phyloP scores from a whole-genome alignment of 2,113 vertebrate genomes.

The Athene cunicularia region DNA sequence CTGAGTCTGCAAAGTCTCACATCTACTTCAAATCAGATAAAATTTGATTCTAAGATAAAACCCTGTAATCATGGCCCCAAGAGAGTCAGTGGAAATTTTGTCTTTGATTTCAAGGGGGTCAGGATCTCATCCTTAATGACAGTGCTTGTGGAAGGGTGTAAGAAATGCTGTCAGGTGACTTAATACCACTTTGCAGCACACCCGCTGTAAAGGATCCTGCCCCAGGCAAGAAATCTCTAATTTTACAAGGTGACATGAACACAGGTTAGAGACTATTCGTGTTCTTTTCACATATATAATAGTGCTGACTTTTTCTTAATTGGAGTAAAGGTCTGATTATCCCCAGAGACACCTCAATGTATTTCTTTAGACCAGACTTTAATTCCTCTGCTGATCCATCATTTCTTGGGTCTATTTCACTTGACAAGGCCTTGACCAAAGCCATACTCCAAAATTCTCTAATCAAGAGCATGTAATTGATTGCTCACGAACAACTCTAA shows the following conservation, averaged over 20 bases:
- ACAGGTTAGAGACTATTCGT: background rate
- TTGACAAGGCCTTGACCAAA: constrained; percentile 49
- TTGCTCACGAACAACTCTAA: background rate
- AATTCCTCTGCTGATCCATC: constrained; percentile 20
- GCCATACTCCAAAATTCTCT: constrained; percentile 2
- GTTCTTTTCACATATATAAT: background rate
- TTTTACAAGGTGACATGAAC: background rate
- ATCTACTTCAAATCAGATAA: background rate
- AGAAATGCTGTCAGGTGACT: background rate
- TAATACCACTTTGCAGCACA: background rate
- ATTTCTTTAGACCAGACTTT: constrained; percentile 1
- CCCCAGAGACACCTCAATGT: background rate
- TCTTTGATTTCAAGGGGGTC: background rate
- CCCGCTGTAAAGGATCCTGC: background rate
- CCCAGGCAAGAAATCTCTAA: background rate
- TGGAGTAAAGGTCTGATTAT: constrained; percentile 6
- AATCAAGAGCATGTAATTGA: constrained; percentile 28
- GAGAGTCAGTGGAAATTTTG: background rate
- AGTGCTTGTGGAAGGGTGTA: background rate
- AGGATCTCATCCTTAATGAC: background rate
- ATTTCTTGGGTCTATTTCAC: constrained; percentile 26
- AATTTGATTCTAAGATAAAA: background rate
- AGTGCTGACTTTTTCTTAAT: background rate
- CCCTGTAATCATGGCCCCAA: background rate
- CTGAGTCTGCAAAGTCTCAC: background rate